phyloP scores from a whole-genome alignment of 2,113 vertebrate genomes.

The Dasyornis broadbenti region DNA sequence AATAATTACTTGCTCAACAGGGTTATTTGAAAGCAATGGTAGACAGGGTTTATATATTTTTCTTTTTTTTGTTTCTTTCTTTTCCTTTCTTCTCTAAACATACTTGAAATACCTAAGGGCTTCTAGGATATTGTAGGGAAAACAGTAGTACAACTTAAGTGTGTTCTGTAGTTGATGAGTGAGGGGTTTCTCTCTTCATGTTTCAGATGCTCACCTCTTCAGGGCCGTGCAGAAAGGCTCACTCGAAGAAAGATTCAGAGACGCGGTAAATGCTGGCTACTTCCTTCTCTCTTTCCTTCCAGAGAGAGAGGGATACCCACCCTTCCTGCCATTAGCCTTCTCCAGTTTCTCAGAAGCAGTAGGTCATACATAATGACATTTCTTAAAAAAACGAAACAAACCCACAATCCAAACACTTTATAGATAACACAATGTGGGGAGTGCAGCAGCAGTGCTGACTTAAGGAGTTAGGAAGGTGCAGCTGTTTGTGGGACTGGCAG shows the following conservation, averaged over 20 bases:
- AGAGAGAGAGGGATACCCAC: neutral
- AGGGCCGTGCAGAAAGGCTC: neutral
- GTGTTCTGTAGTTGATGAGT: neutral
- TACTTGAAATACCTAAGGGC: neutral
- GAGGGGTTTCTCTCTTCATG: neutral
- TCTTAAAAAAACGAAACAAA: neutral
- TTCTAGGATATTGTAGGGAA: neutral
- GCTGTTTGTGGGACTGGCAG: neutral
- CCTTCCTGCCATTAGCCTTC: conserved; percentile 12
- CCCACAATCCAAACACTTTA: neutral
- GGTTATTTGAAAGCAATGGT: neutral
- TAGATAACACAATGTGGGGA: neutral
- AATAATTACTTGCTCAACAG: neutral
- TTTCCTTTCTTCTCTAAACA: neutral
- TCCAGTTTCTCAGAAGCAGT: neutral
- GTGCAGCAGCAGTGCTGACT: neutral
- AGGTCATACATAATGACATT: neutral
- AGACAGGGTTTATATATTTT: neutral
- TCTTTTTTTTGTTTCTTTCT: neutral
- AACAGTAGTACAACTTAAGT: neutral
- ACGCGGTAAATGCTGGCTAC: neutral
- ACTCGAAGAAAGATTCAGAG: neutral
- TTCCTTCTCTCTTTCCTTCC: neutral
- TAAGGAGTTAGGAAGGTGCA: neutral
- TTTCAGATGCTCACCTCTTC: neutral